These are phyloP conservation scores for Eulemur rufifrons DNA, from an alignment of 2,113 vertebrate species.

Conservation along the genomic window DNA sequence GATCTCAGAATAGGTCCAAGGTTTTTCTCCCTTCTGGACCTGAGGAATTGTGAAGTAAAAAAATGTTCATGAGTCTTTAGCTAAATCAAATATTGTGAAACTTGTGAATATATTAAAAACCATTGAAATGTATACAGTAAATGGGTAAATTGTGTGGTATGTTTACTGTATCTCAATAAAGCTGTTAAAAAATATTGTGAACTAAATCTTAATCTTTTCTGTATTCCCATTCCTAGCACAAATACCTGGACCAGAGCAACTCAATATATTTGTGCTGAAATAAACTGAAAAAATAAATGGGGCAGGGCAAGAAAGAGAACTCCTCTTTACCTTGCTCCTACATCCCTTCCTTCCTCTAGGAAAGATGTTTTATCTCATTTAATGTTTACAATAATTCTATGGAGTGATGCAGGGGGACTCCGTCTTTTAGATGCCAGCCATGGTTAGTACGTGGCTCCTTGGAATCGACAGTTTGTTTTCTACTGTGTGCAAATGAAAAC, in stretches of 20 bases:
- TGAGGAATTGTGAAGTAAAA: background rate
- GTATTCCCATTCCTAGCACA: background rate
- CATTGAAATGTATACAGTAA: background rate
- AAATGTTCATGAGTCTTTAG: background rate
- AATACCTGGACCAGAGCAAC: background rate
- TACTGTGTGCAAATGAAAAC: background rate
- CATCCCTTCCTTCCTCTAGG: background rate
- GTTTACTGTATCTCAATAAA: background rate
- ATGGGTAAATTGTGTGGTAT: background rate
- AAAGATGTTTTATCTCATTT: background rate
- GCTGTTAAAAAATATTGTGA: constrained; percentile 6
- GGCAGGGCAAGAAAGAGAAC: background rate
- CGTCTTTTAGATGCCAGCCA: background rate
- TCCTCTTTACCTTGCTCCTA: background rate
- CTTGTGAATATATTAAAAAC: background rate
- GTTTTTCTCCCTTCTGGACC: background rate
- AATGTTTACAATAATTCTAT: background rate
- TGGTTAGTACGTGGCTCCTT: background rate
- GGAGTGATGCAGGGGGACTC: background rate
- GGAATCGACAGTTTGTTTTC: background rate
- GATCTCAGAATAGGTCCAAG: background rate
- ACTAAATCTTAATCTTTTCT: background rate
- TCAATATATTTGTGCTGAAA: background rate
- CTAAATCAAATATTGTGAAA: background rate
- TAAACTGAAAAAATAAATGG: constrained; percentile 32